Conservation (phyloP, 2,888 invertebrate genomes). For the Papilio demoleus region DNA sequence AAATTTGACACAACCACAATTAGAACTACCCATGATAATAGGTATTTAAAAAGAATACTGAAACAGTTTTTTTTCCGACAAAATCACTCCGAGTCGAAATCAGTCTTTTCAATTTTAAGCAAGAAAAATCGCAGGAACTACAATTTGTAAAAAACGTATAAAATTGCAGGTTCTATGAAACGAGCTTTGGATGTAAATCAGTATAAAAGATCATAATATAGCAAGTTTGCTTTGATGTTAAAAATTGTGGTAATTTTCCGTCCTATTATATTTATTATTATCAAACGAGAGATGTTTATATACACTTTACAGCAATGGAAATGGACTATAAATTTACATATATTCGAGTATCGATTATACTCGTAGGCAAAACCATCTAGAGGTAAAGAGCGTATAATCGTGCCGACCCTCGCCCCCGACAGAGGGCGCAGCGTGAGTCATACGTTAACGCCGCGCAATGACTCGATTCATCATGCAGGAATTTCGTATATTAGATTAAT, state of each 20-base stretch:
- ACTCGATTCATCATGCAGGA: slow-evolving; percentile 23
- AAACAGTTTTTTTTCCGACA: not conserved
- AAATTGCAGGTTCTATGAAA: too few relatives aligned
- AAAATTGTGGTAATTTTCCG: too few relatives aligned
- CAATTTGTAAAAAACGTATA: not conserved
- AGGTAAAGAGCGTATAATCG: slow-evolving; percentile 10
- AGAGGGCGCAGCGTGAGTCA: slow-evolving; percentile 33
- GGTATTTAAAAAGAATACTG: not conserved
- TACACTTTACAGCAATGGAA: not conserved
- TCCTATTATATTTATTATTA: too few relatives aligned
- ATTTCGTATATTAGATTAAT: slow-evolving; percentile 16
- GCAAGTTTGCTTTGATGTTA: too few relatives aligned
- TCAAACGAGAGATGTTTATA: not conserved
- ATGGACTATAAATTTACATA: not conserved
- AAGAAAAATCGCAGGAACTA: not conserved
- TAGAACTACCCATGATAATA: too few relatives aligned
- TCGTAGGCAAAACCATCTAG: not conserved
- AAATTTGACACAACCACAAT: too few relatives aligned
- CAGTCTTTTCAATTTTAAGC: not conserved
- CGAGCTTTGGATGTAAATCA: too few relatives aligned
- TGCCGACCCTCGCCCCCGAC: slow-evolving; percentile 34
- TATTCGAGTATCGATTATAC: slow-evolving; percentile 9
- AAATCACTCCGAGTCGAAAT: not conserved
- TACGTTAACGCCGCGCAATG: slow-evolving; percentile 19
- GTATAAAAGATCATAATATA: too few relatives aligned